Base-by-base conservation (phyloP, 64 coral and sea anemone species). In the Orbicella faveolata region DNA sequence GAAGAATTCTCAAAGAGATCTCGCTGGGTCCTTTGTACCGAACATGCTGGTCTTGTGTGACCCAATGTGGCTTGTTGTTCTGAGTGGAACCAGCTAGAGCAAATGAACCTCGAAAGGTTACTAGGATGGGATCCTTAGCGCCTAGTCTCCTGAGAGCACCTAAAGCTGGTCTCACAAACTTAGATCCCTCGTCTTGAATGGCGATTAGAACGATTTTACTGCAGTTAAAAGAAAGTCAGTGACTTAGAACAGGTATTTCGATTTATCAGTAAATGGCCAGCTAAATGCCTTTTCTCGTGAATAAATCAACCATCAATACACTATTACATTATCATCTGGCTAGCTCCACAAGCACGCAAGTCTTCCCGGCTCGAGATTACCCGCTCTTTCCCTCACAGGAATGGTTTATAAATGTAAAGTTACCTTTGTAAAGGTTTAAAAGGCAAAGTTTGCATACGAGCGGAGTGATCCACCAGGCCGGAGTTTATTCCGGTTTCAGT, bases 181-280 rank as follows among this genome's bases (percentile, higher is more conserved):
- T 10, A 34, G 55, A 83, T 7, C 55, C 81, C 36, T 83, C 81
- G 61, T 83, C 81, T 83, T 83, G 81, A 53, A 63, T 64, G 14
- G 81, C 81, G 9, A 37, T 55, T 34, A 83, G 34, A 23, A 83
- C 81, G 36, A 83, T 83, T 65, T 83, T 36, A 83, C 81, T 83
- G 61, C 20, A 11, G 0, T 21, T 63, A 16, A 39, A 63, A 64
- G 37, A 9, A 21, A 20, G 5, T 36, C 0, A 78, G 10, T 78
- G 34, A 48, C 44, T 48, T 44, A 30, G 23, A 8, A 25, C 10
- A 75, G 13, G 13, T 12, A 75, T 75, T 30, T 37, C 33, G 37
- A 36, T 36, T 78, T 48, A 48, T 48, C 2, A 34, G 67, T 37
- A 34, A 19, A 83, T 2, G 12, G 5, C 30, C 79, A 81, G 23